Conservation (phyloP, 2,113 vertebrate species). For the Bucco capensis region DNA sequence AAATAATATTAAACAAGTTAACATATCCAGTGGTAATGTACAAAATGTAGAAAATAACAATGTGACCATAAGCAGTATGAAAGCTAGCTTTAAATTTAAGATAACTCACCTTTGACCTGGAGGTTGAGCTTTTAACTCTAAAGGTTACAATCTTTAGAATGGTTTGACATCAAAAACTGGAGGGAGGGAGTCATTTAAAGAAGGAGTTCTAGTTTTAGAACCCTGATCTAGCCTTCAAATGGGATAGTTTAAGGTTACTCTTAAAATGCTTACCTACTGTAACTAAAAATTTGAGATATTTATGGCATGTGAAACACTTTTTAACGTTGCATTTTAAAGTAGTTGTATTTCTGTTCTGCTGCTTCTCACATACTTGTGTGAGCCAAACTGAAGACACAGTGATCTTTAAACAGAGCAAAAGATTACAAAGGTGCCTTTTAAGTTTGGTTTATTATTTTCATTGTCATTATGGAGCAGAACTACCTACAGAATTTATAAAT, state of each 20-base stretch:
- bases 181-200: not conserved
- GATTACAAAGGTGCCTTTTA: not conserved
- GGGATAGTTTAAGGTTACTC: not conserved
- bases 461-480: not conserved
- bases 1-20: not conserved
- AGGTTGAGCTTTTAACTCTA: not conserved
- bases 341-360: not conserved
- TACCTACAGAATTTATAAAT: not conserved
- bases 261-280: not conserved
- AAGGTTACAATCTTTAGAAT: not conserved
- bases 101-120: not conserved
- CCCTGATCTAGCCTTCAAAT: not conserved
- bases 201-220: not conserved
- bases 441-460: not conserved
- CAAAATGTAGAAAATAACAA: not conserved
- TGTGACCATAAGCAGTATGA: not conserved
- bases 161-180: not conserved
- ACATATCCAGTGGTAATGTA: not conserved
- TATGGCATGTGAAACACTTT: not conserved
- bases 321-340: not conserved
- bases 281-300: not conserved
- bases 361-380: not conserved
- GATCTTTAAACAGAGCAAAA: not conserved
- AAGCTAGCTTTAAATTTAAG: not conserved
- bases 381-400: not conserved